phyloP scores from a whole-genome alignment of 2,113 vertebrate genomes.

The Syngnathus scovelli region DNA sequence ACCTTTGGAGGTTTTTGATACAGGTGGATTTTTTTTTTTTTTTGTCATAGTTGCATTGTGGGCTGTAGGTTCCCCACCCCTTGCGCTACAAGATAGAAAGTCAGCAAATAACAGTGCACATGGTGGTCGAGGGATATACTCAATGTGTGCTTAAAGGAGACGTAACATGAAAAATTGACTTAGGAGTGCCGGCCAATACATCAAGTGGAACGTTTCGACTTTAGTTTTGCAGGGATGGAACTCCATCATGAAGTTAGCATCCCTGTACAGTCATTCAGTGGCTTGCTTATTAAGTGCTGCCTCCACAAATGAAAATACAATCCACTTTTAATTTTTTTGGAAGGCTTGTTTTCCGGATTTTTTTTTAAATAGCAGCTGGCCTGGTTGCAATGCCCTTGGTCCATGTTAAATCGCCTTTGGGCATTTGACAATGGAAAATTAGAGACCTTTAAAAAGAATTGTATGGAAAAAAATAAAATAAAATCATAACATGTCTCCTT shows the following conservation, averaged over 20 bases:
- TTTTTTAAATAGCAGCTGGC: no score
- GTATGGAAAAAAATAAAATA: neutral
- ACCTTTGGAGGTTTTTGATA: neutral
- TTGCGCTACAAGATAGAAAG: slow-evolving; percentile 50
- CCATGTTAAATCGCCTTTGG: neutral
- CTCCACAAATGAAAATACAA: no score
- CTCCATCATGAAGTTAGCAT: no score
- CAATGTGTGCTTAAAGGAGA: neutral
- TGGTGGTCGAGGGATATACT: neutral
- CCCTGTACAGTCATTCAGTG: no score
- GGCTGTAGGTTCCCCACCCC: neutral
- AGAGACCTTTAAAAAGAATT: neutral
- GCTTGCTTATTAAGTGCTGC: no score
- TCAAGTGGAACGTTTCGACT: no score
- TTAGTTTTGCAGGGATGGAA: no score
- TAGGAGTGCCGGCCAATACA: no score
- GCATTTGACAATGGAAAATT: neutral
- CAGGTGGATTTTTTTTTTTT: neutral
- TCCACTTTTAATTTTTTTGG: no score
- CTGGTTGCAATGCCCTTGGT: no score
- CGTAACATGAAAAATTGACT: no score
- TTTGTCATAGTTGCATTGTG: neutral
- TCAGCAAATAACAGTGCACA: slow-evolving; percentile 55
- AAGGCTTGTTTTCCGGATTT: no score
- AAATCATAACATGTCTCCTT: neutral